These are phyloP conservation scores for Podargus strigoides DNA, from an alignment of 2,797 vertebrate species.

Conservation along the genomic window DNA sequence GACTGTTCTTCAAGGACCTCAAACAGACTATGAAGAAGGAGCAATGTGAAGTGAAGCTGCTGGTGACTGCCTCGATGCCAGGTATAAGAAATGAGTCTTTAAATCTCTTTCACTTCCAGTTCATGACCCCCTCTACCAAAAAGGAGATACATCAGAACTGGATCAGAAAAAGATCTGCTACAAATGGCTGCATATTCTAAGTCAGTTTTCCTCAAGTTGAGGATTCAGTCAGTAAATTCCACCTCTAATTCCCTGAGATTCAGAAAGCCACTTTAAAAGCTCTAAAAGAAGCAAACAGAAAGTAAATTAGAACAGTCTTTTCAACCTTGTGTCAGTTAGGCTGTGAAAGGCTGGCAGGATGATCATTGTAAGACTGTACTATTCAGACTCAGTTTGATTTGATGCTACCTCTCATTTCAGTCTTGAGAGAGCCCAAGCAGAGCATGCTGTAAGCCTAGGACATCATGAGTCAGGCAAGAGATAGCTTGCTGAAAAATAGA, in stretches of 20 bases:
- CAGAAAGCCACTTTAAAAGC: not conserved
- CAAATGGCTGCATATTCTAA: not conserved
- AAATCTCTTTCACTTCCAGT: not conserved
- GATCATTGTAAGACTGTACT: not conserved
- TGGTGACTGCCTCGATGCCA: constrained; percentile 98
- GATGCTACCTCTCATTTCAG: not conserved
- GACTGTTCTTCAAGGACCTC: constrained; percentile 98
- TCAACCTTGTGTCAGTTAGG: not conserved
- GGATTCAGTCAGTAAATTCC: constrained; percentile 25
- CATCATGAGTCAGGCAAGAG: not conserved
- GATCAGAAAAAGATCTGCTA: not conserved
- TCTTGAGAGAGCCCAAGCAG: not conserved
- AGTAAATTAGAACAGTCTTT: not conserved
- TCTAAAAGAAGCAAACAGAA: not conserved
- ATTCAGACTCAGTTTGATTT: not conserved
- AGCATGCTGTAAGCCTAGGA: not conserved
- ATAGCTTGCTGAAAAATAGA: constrained; percentile 21
- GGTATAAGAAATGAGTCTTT: constrained; percentile 72
- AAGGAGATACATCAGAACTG: not conserved
- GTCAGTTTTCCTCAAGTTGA: not conserved
- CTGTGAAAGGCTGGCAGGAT: constrained; percentile 17
- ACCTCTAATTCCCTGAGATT: not conserved
- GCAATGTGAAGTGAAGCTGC: constrained; percentile 96
- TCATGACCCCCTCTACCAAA: not conserved
- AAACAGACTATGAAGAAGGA: constrained; percentile 99